A percentile compares a stretch with the other conserved stretches of the same genome.
Evolutionary conservation across 2,797 vertebrate genomes (phyloP).

Genomic region (Rhinophrynus dorsalis): DNA sequence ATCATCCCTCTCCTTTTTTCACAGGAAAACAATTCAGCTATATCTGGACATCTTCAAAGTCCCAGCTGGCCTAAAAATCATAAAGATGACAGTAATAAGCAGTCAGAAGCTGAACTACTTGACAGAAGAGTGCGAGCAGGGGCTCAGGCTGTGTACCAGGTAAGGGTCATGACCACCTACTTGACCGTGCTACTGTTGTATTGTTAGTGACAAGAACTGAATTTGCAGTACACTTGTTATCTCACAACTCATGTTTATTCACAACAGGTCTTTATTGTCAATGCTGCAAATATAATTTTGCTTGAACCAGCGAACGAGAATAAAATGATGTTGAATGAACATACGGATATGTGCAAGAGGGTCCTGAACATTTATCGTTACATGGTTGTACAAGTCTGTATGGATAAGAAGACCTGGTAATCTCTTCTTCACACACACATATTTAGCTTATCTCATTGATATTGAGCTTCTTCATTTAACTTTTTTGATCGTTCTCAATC

Average conservation of each 20-base stretch:
- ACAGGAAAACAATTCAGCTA: conserved; percentile 69
- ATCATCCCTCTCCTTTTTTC: not conserved
- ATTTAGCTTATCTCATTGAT: too few species aligned
- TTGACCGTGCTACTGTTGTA: too few species aligned
- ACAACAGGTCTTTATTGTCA: conserved; percentile 91
- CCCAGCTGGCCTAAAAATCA: conserved; percentile 73
- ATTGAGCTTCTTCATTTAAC: too few species aligned
- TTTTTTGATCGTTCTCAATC: too few species aligned
- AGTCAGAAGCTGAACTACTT: conserved; percentile 72
- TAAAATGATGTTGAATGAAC: conserved; percentile 91
- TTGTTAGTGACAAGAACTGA: too few species aligned
- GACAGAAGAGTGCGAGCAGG: conserved; percentile 89
- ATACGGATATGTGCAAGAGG: conserved; percentile 98
- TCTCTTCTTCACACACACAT: conserved; percentile 29
- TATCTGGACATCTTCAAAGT: conserved; percentile 66
- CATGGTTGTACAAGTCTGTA: conserved; percentile 96
- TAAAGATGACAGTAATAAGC: conserved; percentile 72
- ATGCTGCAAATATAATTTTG: conserved; percentile 94
- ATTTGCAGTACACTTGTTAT: too few species aligned
- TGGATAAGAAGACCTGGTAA: conserved; percentile 99
- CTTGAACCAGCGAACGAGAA: conserved; percentile 95
- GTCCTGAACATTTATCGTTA: conserved; percentile 98
- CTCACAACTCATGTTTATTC: conserved; percentile 38
- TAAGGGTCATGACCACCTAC: conserved; percentile 54
- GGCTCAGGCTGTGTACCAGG: conserved; percentile 91